Evolutionary conservation across 1,140 invertebrate genomes (phyloP), one percentile per base, ranked within the genome.

Genomic region (Archivesica marissinica): DNA sequence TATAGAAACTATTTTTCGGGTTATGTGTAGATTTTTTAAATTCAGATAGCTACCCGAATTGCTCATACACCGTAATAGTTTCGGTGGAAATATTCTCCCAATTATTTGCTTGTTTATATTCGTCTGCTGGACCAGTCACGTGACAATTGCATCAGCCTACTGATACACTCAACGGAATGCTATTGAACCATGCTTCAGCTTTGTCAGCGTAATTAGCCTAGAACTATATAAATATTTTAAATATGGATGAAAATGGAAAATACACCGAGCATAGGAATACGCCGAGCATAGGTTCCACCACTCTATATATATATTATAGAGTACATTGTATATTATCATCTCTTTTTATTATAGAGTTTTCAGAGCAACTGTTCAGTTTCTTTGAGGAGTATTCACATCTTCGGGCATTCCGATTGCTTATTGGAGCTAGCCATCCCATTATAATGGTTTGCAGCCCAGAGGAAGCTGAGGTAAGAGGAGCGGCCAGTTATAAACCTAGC

Each of bases 381-480:
- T 61, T 52, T 11, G 47, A 64, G 20, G 82, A 87, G 23, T 87
- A 41, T 72, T 54, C 44, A 1, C 23, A 85, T 6, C 23, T 52
- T 33, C 68, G 50, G 59, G 61, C 81, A 47, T 80, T 87, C 59
- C 52, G 81, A 7, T 39, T 87, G 17, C 25, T 80, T 54, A 23
- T 87, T 56, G 86, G 81, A 38, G n/a, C n/a, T n/a, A 50, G 56
- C 20, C 56, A 87, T 50, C 81, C 68, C 13, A 50, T 84, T 11
- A 72, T 87, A 41, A 28, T 78, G 17, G 47, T 87, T 13, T 85
- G 52, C 39, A 85, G 75, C 35, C 66, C 86, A n/a, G 86, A 87
- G 38, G 66, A 66, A 41, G 77, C 70, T 54, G 86, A 87, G 86
- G 86, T 87, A 61, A 28, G 25, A 41, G 61, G 0, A 54, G n/a